Conservation (phyloP, 37 sponge, comb jelly and placozoan genomes). For the Mnemiopsis leidyi region DNA sequence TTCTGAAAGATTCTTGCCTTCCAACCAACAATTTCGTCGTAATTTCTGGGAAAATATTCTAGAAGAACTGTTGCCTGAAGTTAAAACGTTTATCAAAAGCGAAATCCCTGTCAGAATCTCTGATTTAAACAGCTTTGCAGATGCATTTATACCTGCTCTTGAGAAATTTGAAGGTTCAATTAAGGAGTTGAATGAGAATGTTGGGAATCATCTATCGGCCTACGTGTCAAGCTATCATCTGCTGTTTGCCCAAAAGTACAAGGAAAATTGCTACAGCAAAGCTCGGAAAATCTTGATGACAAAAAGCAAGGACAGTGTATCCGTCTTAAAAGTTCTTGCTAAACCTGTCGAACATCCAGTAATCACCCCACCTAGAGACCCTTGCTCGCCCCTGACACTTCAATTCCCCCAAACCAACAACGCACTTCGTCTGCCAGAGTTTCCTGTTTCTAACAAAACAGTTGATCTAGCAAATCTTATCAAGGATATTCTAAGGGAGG, state of each 20-base stretch:
- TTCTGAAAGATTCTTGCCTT: background rate
- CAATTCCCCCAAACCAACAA: background rate
- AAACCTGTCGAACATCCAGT: background rate
- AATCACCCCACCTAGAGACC: background rate
- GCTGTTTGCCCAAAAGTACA: conserved; percentile 27
- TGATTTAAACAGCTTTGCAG: background rate
- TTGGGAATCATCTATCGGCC: background rate
- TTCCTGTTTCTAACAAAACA: background rate
- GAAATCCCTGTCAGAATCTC: background rate
- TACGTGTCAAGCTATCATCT: background rate
- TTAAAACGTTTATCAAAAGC: background rate
- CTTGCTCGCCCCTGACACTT: conserved; percentile 40
- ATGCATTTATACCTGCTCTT: background rate
- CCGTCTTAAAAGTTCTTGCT: background rate
- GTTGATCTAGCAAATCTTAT: background rate
- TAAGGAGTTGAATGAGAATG: background rate
- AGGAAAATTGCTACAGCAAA: background rate
- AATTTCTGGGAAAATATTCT: background rate
- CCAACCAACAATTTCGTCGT: background rate
- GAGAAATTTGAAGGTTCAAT: background rate
- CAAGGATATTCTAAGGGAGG: background rate
- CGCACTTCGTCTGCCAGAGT: conserved; percentile 19
- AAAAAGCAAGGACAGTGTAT: background rate
- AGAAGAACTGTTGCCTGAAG: background rate
- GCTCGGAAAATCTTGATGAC: conserved; percentile 16